phyloP scores from a whole-genome alignment of 2,797 vertebrate species.

The Nothura maculosa region DNA sequence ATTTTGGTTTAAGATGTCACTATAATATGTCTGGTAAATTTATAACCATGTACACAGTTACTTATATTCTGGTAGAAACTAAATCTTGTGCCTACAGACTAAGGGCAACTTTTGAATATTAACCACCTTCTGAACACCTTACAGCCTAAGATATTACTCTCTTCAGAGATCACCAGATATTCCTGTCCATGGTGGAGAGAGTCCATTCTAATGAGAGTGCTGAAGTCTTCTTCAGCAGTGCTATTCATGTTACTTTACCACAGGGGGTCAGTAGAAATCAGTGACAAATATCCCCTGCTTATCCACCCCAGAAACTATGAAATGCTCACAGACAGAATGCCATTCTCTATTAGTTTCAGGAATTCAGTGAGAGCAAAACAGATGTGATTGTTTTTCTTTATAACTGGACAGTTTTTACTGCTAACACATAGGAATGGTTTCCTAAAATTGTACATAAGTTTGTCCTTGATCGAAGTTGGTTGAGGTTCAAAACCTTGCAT shows the following conservation, averaged over 20 bases:
- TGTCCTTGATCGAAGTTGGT: background rate
- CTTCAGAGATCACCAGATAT: background rate
- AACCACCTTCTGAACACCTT: background rate
- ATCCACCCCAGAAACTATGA: background rate
- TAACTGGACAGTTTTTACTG: slow-evolving; percentile 6
- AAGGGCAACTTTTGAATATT: background rate
- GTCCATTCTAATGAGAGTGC: background rate
- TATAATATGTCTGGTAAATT: background rate
- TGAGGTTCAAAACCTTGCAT: background rate
- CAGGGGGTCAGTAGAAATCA: slow-evolving; percentile 68
- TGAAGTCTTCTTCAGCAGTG: background rate
- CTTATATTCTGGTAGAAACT: background rate
- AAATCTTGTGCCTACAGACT: background rate
- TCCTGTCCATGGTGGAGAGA: fast-evolving
- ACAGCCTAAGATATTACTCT: background rate
- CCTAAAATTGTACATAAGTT: background rate
- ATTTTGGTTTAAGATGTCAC: background rate
- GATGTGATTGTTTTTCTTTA: background rate
- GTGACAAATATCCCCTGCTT: slow-evolving; percentile 4
- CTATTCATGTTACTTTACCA: background rate
- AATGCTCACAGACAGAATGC: slow-evolving; percentile 11
- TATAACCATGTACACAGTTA: background rate
- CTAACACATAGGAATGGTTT: background rate
- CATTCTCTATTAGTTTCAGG: slow-evolving; percentile 44
- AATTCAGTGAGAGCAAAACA: background rate